phyloP scores from a whole-genome alignment of 2,113 vertebrate genomes.

The Indicator indicator region DNA sequence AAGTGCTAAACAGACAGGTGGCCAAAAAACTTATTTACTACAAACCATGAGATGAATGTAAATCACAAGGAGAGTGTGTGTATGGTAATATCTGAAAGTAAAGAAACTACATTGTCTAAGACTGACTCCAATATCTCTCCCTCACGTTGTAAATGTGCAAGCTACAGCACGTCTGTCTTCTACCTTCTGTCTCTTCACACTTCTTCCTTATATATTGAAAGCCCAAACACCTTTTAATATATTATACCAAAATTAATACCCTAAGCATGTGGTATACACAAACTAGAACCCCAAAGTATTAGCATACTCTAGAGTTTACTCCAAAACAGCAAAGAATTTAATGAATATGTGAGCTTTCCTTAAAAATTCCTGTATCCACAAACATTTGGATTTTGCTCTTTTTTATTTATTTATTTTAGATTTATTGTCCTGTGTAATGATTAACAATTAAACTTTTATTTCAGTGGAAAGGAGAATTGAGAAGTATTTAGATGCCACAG shows the following conservation, averaged over 20 bases:
- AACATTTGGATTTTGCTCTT: not conserved
- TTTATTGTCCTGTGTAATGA: not conserved
- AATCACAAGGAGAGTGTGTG: not conserved
- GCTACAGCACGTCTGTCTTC: rapidly evolving
- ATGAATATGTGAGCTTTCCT: not conserved
- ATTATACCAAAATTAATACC: not conserved
- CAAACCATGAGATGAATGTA: not conserved
- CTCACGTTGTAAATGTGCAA: not conserved
- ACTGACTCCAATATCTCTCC: not conserved
- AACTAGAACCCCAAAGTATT: not conserved
- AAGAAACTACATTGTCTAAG: not conserved
- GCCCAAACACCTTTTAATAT: not conserved
- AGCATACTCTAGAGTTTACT: not conserved
- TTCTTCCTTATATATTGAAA: not conserved
- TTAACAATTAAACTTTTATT: slow-evolving; percentile 21
- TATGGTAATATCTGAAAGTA: not conserved
- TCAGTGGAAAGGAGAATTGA: not conserved
- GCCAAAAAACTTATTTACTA: not conserved
- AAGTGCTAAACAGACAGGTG: not conserved
- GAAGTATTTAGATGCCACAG: not conserved
- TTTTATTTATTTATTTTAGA: not conserved
- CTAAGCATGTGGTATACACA: not conserved
- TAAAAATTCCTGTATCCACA: not conserved
- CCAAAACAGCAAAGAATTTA: not conserved
- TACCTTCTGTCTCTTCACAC: not conserved